A percentile compares a stretch with the other conserved stretches of the same genome.
Evolutionary conservation across 2,797 vertebrate species (phyloP).

Genomic region (Prunella strophiata): DNA sequence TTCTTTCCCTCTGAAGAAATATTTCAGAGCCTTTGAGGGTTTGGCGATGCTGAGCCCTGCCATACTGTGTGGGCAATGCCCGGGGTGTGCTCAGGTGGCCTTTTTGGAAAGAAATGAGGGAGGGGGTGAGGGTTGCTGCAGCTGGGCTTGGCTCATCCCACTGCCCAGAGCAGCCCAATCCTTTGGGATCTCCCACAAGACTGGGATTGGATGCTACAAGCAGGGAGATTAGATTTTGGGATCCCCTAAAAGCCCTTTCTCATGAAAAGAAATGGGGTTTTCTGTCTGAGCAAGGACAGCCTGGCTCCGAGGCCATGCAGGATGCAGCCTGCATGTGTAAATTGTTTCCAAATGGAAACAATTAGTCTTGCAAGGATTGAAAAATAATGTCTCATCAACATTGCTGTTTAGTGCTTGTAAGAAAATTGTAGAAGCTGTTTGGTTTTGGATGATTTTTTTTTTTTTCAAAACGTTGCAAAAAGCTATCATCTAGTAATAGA

Average conservation of each 20-base stretch:
- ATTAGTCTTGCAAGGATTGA: neutral
- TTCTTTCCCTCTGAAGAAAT: neutral
- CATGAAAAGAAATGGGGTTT: neutral
- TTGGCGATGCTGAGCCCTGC: neutral
- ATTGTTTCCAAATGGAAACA: neutral
- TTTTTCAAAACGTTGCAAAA: neutral
- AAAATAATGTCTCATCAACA: neutral
- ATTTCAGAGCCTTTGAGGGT: neutral
- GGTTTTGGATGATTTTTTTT: neutral
- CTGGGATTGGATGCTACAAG: neutral
- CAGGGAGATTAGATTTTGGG: neutral
- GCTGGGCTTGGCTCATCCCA: neutral
- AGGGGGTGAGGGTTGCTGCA: neutral
- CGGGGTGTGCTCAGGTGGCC: neutral
- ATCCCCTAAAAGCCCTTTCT: neutral
- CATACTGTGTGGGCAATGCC: neutral
- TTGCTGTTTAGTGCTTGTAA: neutral
- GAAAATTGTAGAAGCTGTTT: neutral
- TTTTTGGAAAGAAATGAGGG: neutral
- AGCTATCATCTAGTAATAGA: neutral
- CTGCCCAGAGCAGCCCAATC: neutral
- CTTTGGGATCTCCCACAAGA: neutral
- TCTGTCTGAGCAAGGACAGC: neutral
- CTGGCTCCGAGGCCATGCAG: neutral
- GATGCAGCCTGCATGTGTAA: neutral